These are phyloP conservation scores for Formica exsecta DNA, from an alignment of 1,140 invertebrate species.

Conservation along the genomic window DNA sequence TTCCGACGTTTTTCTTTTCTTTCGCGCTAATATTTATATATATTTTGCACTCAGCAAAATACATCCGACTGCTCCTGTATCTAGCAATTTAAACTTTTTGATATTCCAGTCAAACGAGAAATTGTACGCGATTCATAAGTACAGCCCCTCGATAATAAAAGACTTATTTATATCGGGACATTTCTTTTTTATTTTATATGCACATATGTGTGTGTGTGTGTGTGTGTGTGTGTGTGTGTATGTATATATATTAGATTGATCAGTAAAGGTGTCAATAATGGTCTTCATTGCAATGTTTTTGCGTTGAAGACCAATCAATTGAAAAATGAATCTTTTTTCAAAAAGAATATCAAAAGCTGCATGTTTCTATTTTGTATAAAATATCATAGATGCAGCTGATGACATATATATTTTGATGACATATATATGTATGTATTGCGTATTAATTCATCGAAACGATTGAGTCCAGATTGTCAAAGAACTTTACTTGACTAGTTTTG, in stretches of 20 bases:
- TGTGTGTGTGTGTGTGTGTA: background rate
- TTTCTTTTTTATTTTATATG: background rate
- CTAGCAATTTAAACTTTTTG: background rate
- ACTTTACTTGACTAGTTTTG: background rate
- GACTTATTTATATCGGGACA: background rate
- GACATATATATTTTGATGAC: background rate
- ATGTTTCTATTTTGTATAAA: background rate
- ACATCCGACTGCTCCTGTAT: background rate
- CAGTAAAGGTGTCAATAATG: background rate
- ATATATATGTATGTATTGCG: background rate
- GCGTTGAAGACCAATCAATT: background rate
- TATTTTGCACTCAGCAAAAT: background rate
- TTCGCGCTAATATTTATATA: background rate
- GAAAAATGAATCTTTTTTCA: background rate
- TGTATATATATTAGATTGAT: background rate
- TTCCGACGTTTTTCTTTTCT: background rate
- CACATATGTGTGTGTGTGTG: no score
- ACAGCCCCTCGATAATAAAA: background rate
- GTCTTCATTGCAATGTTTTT: background rate
- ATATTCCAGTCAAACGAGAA: background rate
- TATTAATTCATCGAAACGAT: constrained; percentile 16
- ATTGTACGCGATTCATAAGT: background rate
- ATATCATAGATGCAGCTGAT: background rate
- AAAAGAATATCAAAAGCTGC: background rate
- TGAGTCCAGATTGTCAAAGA: background rate